Conservation (phyloP, 2,888 invertebrate genomes). For the Sarcophaga variegata region DNA sequence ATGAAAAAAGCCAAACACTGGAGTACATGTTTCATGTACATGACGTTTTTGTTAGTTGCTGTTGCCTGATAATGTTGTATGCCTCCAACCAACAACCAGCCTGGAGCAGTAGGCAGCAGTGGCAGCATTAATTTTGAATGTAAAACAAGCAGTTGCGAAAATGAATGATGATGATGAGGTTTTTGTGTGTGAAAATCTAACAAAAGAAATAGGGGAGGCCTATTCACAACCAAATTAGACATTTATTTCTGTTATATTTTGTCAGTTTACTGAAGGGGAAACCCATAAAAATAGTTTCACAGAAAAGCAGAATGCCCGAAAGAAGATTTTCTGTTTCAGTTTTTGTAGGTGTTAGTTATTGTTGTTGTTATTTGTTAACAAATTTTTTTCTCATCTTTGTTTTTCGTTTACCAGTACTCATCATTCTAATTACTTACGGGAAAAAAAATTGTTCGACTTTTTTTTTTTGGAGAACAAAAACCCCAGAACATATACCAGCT, state of each 20-base stretch:
- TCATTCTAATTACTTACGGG: constrained; percentile 22
- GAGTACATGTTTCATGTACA: neutral
- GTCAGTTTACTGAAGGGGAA: neutral
- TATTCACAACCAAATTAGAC: neutral
- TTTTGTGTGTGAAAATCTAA: neutral
- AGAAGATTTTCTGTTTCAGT: neutral
- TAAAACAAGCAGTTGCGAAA: constrained; percentile 54
- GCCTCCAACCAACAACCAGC: neutral
- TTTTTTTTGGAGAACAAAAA: neutral
- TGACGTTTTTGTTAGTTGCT: constrained; percentile 11
- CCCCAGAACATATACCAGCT: constrained; percentile 16
- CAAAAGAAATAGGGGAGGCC: neutral
- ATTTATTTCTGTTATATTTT: neutral
- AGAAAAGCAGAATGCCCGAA: neutral
- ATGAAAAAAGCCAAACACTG: neutral
- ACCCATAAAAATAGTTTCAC: neutral
- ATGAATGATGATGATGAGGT: constrained; percentile 50
- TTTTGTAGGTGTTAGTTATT: constrained; percentile 4
- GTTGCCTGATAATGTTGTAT: constrained; percentile 43
- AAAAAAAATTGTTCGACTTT: neutral
- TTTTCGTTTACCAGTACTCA: neutral
- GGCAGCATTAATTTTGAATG: constrained; percentile 56
- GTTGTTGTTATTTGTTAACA: constrained; percentile 5
- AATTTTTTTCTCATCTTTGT: constrained; percentile 1
- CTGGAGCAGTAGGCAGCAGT: too few relatives aligned